These are phyloP conservation scores for Pluvianellus socialis DNA, from an alignment of 2,113 vertebrate genomes.

Conservation along the genomic window DNA sequence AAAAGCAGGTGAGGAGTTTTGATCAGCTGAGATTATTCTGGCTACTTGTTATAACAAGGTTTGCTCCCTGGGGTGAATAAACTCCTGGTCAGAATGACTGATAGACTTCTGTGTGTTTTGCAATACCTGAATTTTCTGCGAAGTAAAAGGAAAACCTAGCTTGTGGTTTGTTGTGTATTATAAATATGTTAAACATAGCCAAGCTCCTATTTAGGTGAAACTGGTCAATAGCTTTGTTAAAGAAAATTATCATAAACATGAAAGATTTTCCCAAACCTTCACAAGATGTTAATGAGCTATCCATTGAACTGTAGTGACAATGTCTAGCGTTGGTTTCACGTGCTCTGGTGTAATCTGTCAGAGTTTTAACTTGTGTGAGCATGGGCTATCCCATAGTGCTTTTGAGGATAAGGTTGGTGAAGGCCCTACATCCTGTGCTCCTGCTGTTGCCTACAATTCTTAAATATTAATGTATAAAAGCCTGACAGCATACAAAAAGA, in stretches of 20 bases:
- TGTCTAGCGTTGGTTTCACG: background rate
- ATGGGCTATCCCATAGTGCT: background rate
- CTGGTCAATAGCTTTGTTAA: background rate
- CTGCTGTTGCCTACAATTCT: background rate
- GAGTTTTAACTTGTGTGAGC: background rate
- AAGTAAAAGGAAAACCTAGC: background rate
- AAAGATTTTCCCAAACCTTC: background rate
- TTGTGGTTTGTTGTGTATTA: background rate
- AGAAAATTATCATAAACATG: background rate
- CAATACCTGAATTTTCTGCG: background rate
- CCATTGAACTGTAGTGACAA: background rate
- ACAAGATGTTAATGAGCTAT: background rate
- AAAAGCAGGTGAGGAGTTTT: background rate
- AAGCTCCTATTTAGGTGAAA: background rate
- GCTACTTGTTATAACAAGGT: background rate
- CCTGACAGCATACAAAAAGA: background rate
- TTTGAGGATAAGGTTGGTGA: background rate
- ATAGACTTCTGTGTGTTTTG: background rate
- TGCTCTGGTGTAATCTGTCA: background rate
- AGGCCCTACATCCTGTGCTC: background rate
- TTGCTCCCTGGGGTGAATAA: background rate
- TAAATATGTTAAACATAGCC: background rate
- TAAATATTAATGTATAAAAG: background rate
- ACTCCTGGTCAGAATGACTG: background rate
- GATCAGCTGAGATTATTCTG: background rate